phyloP scores from a whole-genome alignment of 2,888 invertebrate genomes.

The Meiosimyza decipiens region DNA sequence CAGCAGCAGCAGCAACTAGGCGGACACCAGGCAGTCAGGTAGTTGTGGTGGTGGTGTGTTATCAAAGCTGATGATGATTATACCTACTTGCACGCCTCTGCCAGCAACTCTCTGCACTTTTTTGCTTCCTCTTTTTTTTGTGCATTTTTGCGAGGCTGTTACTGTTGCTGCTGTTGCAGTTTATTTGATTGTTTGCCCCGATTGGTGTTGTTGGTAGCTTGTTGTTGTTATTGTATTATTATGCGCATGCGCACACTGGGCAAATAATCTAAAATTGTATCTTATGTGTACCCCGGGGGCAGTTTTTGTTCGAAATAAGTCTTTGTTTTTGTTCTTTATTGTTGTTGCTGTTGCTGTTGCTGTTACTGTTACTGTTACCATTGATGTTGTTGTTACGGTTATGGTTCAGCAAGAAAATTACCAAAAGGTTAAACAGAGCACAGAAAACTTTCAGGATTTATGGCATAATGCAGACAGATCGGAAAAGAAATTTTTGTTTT shows the following conservation, averaged over 20 bases:
- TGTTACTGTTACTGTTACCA: background rate
- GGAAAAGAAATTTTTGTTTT: background rate
- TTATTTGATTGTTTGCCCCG: conserved; percentile 19
- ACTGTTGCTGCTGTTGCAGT: conserved; percentile 4
- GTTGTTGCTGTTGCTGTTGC: conserved; percentile 1
- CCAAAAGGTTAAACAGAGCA: conserved; percentile 29
- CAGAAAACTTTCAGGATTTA: conserved; percentile 19
- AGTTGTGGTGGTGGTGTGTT: conserved; percentile 55
- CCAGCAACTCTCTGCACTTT: conserved; percentile 43
- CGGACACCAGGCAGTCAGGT: conserved; percentile 12
- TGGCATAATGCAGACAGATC: conserved; percentile 20
- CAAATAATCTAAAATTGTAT: conserved; percentile 64
- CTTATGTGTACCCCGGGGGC: conserved; percentile 64
- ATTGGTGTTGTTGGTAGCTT: conserved; percentile 37
- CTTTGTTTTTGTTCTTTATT: conserved; percentile 13
- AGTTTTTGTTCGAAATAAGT: conserved; percentile 42
- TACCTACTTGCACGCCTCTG: conserved; percentile 59
- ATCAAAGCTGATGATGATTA: conserved; percentile 64
- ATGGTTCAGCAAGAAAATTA: conserved; percentile 32
- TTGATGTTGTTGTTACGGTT: conserved; percentile 16
- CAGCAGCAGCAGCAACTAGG: conserved; percentile 25
- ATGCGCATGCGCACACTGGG: conserved; percentile 62
- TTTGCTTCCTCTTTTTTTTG: background rate
- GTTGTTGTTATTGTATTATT: conserved; percentile 52
- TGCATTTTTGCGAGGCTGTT: background rate